Evolutionary conservation across 1,140 invertebrate species (phyloP).

Genomic region (Carcinoscorpius rotundicauda): DNA sequence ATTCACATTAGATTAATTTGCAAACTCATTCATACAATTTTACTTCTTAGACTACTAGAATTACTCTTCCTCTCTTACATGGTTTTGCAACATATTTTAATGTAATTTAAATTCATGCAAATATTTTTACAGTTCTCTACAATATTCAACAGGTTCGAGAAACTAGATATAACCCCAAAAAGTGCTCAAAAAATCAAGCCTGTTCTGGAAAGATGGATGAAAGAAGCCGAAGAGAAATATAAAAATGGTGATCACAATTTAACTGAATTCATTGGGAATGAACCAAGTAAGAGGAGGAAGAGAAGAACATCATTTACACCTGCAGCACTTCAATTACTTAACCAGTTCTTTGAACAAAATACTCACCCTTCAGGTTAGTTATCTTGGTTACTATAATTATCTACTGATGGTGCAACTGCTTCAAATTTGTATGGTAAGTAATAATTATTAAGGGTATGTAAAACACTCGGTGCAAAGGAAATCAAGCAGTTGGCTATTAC

Average conservation of each 20-base stretch:
- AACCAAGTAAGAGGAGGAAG: conserved; percentile 92
- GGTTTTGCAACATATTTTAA: too few relatives aligned
- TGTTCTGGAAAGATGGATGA: conserved; percentile 95
- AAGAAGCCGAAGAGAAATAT: conserved; percentile 90
- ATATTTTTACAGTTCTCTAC: conserved; percentile 14
- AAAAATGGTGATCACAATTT: conserved; percentile 74
- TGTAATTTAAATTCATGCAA: conserved; percentile 6
- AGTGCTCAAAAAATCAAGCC: conserved; percentile 99
- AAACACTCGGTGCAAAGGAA: too few relatives aligned
- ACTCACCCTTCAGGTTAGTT: conserved; percentile 89
- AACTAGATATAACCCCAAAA: conserved; percentile 97
- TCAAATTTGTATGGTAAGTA: background rate
- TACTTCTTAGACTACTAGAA: too few relatives aligned
- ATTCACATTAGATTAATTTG: too few relatives aligned
- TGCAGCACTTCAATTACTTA: conserved; percentile 83
- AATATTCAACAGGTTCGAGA: conserved; percentile 73
- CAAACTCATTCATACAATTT: too few relatives aligned
- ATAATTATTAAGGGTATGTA: too few relatives aligned
- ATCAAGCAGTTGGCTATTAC: too few relatives aligned
- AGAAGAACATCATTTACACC: conserved; percentile 92
- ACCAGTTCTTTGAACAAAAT: conserved; percentile 90
- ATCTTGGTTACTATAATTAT: background rate
- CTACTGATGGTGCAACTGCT: too few relatives aligned
- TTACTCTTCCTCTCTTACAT: too few relatives aligned
- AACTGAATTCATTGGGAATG: conserved; percentile 89